Percentiles rank a stretch among this genome's conserved stretches.
phyloP scores from a whole-genome alignment of 2,797 vertebrate species.

The Onychomys torridus region DNA sequence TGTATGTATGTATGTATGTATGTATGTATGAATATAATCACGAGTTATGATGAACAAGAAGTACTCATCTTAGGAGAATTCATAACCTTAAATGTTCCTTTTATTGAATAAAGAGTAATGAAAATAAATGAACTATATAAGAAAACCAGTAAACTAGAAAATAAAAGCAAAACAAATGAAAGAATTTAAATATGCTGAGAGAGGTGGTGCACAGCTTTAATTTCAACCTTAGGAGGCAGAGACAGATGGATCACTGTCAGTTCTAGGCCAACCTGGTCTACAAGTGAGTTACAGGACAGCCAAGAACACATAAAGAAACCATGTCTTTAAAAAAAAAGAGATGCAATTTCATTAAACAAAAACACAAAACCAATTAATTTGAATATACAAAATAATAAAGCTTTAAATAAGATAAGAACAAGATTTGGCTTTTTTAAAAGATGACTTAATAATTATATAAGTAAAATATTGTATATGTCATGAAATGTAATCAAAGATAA shows the following conservation, averaged over 20 bases:
- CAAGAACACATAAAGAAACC: not conserved
- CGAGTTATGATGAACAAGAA: not conserved
- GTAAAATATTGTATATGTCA: not conserved
- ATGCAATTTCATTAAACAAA: not conserved
- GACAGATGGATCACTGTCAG: not conserved
- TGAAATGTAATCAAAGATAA: not conserved
- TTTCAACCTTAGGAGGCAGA: not conserved
- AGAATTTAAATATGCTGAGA: not conserved
- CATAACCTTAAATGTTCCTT: not conserved
- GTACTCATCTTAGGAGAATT: not conserved
- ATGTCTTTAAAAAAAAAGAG: not conserved
- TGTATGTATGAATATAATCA: too few species aligned
- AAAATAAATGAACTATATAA: not conserved
- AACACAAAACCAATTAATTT: not conserved
- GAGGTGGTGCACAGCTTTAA: not conserved
- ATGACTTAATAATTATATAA: not conserved
- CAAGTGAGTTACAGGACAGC: not conserved
- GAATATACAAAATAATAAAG: not conserved
- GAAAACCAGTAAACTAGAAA: constrained; percentile 27
- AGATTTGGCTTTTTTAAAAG: not conserved
- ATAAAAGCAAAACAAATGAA: not conserved
- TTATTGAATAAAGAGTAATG: constrained; percentile 21
- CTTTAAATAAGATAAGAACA: constrained; percentile 9
- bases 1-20: too few species aligned
- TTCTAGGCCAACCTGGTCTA: not conserved